These are phyloP conservation scores for Anhinga rufa DNA, from an alignment of 2,113 vertebrate species.

Conservation along the genomic window DNA sequence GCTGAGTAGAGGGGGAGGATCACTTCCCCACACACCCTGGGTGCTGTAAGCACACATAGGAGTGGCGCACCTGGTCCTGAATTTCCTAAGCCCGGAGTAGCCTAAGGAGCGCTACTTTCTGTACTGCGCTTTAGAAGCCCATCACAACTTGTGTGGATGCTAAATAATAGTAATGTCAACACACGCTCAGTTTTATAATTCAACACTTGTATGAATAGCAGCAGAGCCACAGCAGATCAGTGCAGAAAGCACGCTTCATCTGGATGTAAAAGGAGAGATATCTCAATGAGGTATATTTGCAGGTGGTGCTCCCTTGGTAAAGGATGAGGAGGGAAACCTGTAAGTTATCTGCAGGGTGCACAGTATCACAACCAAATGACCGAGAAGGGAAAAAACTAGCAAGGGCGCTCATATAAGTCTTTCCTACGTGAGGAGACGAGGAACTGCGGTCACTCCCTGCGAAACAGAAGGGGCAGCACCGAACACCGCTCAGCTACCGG, in stretches of 20 bases:
- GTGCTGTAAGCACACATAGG: background rate
- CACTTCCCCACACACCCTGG: background rate
- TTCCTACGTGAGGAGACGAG: background rate
- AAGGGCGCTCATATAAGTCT: background rate
- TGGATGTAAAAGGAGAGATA: background rate
- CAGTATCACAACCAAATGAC: background rate
- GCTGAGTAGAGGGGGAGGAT: too few relatives aligned
- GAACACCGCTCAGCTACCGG: background rate
- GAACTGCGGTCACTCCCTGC: background rate
- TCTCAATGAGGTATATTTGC: background rate
- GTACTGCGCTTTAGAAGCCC: background rate
- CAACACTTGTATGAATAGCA: background rate
- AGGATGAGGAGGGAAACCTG: background rate
- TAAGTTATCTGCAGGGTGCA: background rate
- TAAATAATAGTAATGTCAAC: background rate
- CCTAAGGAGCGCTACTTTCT: background rate
- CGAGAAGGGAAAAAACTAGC: too few relatives aligned
- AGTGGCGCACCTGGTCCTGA: background rate
- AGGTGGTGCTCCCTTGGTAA: background rate
- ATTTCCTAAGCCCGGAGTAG: background rate
- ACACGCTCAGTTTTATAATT: background rate
- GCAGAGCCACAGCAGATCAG: background rate
- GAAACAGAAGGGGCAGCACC: background rate
- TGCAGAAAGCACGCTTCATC: background rate
- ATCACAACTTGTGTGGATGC: background rate